Evolutionary conservation across 2,113 vertebrate species (phyloP).

Genomic region (human): GRCh38 chr11:62117501-62118000

Average conservation of each 20-base stretch:
- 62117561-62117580: neutral
- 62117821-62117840: too few relatives aligned
- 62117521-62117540: neutral
- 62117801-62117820: too few relatives aligned
- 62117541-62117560: neutral
- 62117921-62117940: too few relatives aligned
- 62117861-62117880: too few relatives aligned
- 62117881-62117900: too few relatives aligned
- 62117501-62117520: neutral
- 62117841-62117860: too few relatives aligned
- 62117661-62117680: neutral
- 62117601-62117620: neutral
- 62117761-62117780: too few relatives aligned
- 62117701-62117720: neutral
- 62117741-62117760: neutral
- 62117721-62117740: neutral
- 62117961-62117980: too few relatives aligned
- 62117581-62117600: neutral
- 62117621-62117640: neutral
- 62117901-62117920: too few relatives aligned
- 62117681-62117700: neutral
- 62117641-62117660: neutral
- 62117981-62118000: too few relatives aligned
- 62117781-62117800: too few relatives aligned
- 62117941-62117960: too few relatives aligned